Evolutionary conservation across 2,888 invertebrate genomes (phyloP), one percentile per base, ranked within the genome.

Genomic region (Erebia palarica): DNA sequence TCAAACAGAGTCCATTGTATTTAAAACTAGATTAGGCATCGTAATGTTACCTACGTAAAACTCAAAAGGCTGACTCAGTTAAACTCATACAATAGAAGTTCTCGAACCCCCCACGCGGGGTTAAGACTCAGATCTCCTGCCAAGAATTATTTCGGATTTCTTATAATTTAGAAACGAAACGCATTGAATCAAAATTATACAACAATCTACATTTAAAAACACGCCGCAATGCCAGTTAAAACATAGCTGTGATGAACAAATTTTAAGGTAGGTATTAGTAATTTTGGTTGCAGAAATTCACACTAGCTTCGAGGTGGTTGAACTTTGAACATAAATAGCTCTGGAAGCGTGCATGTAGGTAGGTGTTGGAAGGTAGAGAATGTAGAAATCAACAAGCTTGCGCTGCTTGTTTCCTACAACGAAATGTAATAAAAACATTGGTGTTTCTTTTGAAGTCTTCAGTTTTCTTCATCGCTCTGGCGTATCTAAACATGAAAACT

Each of bases 291-390:
- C 85, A 85, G 86, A 87, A 88, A 86, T 82, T 82, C 81, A 82
- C 80, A 79, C 78, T 81, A 79, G 76, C 78, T 78, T 78, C 75
- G 85, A 84, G 91, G 90, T 91, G 81, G 86, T 81, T 90, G 90
- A 92, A 91, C 92, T 83, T 83, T 64, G 81, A 80, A 85, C 86
- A 81, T 80, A 90, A 91, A 91, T 91, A 91, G 85, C 84, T 79
- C 79, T 75, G 82, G 79, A 82, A 83, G 83, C 79, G 81, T 78
- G 80, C 85, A 81, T 75, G 61, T 61, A 16, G 42, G 66, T 73
- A 74, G 72, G 67, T 75, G 70, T 27, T 59, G n/a, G 42, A 13
- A 69, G 68, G 47, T 51, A 42, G 55, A 55, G 65, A 69, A 70
- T 67, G 71, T 70, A 53, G 63, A 71, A 66, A 75, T 75, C 66